Evolutionary conservation across 2,797 vertebrate species (phyloP).

Genomic region (Cryptoblepharus egeriae): DNA sequence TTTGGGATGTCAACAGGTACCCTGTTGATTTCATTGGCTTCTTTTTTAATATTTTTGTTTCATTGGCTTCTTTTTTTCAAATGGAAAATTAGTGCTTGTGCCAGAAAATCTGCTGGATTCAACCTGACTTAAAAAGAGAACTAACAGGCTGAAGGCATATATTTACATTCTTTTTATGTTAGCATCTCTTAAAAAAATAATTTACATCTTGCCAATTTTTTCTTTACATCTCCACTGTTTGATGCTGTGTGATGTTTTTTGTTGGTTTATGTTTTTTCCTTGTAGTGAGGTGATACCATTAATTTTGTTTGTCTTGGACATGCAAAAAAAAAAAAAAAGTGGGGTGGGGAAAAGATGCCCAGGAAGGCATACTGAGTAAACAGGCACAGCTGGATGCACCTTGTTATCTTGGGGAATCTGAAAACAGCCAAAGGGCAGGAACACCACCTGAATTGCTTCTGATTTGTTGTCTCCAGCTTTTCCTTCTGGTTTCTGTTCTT

Average conservation of each 20-base stretch:
- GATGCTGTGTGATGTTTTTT: background rate
- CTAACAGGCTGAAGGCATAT: slow-evolving; percentile 11
- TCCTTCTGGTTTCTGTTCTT: slow-evolving; percentile 8
- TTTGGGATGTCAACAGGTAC: background rate
- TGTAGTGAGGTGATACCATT: background rate
- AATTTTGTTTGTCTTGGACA: slow-evolving; percentile 39
- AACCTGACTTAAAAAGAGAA: slow-evolving; percentile 10
- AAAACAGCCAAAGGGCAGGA: slow-evolving; percentile 11
- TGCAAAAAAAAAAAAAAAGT: slow-evolving; percentile 51
- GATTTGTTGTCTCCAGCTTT: background rate
- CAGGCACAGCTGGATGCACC: background rate
- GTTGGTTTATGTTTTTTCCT: background rate
- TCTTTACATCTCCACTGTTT: background rate
- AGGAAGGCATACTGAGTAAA: background rate
- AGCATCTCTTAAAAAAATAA: slow-evolving; percentile 1
- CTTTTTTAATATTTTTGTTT: slow-evolving; percentile 12
- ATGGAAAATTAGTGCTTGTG: background rate
- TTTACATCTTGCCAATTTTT: background rate
- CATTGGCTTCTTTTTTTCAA: background rate
- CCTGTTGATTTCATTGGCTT: background rate
- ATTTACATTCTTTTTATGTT: slow-evolving; percentile 16
- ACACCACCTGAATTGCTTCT: background rate
- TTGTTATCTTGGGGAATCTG: background rate
- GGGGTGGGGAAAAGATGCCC: slow-evolving; percentile 4
- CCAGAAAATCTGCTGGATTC: slow-evolving; percentile 1